Evolutionary conservation across 2,113 vertebrate genomes (phyloP), one percentile per base, ranked within the genome.

Genomic region (Rhinolophus ferrumequinum): DNA sequence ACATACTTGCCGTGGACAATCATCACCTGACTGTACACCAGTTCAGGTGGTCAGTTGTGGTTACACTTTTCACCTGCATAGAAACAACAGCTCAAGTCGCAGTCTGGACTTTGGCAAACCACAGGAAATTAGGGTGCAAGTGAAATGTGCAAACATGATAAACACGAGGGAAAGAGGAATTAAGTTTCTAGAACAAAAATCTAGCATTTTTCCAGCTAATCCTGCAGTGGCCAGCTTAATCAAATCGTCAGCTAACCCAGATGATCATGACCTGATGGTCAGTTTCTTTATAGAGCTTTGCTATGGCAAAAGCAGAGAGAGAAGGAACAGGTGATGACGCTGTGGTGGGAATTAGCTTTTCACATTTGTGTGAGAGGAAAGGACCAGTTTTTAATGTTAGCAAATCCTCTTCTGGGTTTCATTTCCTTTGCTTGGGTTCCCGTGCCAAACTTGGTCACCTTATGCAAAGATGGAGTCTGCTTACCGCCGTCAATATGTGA

Each of bases 51-150:
- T n/a, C 76, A 87, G 16, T 4, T 35, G 58, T 26, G 60, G 28
- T 41, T 85, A 54, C 33, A 50, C 19, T 90, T 54, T 82, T 76
- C 80, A 95, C 95, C 95, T 92, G 94, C 91, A 94, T 47, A 75
- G 85, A 96, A 98, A 97, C 75, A 96, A 24, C 60, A 95, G 76
- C 85, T 96, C 83, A 79, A 77, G 91, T 92, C 73, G 93, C 85
- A 91, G 91, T 21, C 54, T 92, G 96, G 92, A 96, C 80, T 96
- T 85, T 50, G 93, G 95, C 56, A 97, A 87, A 97, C 9, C 14
- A 86, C 0, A 3, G 73, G 60, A 89, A 94, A 96, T 92, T 90
- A 92, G 95, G 97, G 96, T 94, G 94, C 84, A 97, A 94, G 96
- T 69, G 66, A 90, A 81, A 96, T 88, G 62, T 96, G 69, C 38